phyloP scores from a whole-genome alignment of 1,140 invertebrate genomes.

The Ostrea edulis region DNA sequence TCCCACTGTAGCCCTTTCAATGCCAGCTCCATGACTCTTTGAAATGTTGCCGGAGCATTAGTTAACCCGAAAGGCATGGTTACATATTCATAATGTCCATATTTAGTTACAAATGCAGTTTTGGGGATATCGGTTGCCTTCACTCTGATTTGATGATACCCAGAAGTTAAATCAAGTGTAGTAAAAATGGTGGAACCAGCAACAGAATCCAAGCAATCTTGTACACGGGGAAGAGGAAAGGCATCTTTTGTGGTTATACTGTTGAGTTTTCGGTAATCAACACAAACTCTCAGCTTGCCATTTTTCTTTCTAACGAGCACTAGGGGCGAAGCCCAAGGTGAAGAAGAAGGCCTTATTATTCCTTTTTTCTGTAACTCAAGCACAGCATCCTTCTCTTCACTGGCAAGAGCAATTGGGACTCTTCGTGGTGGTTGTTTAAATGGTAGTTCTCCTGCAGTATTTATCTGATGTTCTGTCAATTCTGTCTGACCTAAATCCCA shows the following conservation, averaged over 20 bases:
- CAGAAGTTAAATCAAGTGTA: constrained; percentile 46
- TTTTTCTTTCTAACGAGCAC: constrained; percentile 79
- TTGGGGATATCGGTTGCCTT: constrained; percentile 49
- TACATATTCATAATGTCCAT: constrained; percentile 56
- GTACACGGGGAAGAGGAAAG: constrained; percentile 45
- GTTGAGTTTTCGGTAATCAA: constrained; percentile 78
- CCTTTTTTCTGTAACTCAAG: constrained; percentile 35
- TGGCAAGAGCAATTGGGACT: constrained; percentile 40
- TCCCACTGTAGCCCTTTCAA: constrained; percentile 58
- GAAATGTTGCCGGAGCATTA: constrained; percentile 62
- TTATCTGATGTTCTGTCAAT: constrained; percentile 8
- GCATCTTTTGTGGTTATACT: constrained; percentile 49
- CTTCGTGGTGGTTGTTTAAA: constrained; percentile 36
- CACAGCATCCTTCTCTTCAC: constrained; percentile 39
- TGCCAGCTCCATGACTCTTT: constrained; percentile 63
- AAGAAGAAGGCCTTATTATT: constrained; percentile 60
- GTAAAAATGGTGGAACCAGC: constrained; percentile 34
- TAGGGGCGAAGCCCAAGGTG: constrained; percentile 80
- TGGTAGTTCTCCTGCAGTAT: background rate
- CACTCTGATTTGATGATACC: constrained; percentile 46
- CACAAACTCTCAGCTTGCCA: constrained; percentile 79
- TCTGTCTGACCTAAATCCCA: background rate
- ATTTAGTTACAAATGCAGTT: constrained; percentile 50
- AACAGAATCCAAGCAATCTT: constrained; percentile 52
- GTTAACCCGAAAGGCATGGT: constrained; percentile 61